phyloP scores from a whole-genome alignment of 2,888 invertebrate genomes.

The Fragum whitleyi region DNA sequence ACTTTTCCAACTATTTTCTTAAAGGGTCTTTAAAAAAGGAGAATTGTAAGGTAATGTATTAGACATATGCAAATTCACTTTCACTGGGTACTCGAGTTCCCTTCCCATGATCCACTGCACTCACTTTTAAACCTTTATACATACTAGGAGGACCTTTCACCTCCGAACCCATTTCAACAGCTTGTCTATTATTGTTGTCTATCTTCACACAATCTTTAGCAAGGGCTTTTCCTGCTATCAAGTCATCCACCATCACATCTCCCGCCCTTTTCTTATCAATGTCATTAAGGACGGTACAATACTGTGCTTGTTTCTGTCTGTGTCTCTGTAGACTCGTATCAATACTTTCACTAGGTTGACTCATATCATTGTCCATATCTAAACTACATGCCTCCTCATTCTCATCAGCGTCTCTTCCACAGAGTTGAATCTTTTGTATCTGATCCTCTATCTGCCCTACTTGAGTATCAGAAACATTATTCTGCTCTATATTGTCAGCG shows the following conservation, averaged over 20 bases:
- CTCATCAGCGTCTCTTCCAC: slow-evolving; percentile 2
- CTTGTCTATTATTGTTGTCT: background rate
- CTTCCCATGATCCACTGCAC: background rate
- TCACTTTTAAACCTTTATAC: slow-evolving; percentile 12
- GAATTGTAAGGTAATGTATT: too few species aligned
- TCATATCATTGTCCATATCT: slow-evolving; percentile 1
- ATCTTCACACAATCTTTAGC: background rate
- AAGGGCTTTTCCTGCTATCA: background rate
- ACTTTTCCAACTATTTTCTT: background rate
- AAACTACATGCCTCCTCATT: slow-evolving; percentile 15
- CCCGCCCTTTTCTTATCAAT: background rate
- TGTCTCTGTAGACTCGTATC: slow-evolving; percentile 20
- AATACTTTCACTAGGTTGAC: background rate
- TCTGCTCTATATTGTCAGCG: background rate
- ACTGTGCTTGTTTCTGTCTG: slow-evolving; percentile 3
- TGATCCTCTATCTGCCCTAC: background rate
- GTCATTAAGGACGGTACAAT: background rate
- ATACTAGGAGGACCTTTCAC: slow-evolving; percentile 13
- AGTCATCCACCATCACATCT: slow-evolving; percentile 9
- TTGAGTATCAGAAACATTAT: background rate
- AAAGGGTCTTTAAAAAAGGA: too few species aligned
- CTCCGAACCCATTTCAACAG: background rate
- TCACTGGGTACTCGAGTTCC: slow-evolving; percentile 2
- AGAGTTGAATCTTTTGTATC: background rate
- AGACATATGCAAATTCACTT: slow-evolving; percentile 1